Evolutionary conservation across 2,113 vertebrate species (phyloP), one percentile per base, ranked within the genome.

Genomic region (Scytalopus superciliaris): DNA sequence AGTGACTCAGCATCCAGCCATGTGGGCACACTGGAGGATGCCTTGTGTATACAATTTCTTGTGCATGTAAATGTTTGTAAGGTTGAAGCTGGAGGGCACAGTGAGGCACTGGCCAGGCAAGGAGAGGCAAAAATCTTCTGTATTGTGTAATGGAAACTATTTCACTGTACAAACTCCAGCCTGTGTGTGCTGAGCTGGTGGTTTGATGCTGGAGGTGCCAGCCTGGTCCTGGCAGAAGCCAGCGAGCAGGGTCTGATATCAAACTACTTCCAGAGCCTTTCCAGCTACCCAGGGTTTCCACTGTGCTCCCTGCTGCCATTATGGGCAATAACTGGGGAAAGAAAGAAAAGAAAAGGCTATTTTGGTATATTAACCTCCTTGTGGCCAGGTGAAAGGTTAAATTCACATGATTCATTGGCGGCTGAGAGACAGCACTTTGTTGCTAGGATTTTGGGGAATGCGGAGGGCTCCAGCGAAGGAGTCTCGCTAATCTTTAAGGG

Each of bases 401-500:
- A 94, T 96, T 97, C 94, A 93, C 55, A 96, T 93, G 96, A 96
- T 93, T 97, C 96, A 97, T 95, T 88, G 94, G 95, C 84, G 97
- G 94, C 93, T 90, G 93, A 96, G 97, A 97, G 97, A 97, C 97
- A 97, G 97, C 93, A 97, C 95, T 98, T 97, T 97, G 97, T 97
- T 98, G 97, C 96, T 97, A 96, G 96, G 98, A 96, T 96, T 94
- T 97, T 97, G 97, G 98, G 98, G 98, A 99, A 98, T 99, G 98
- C 90, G 80, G 96, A 97, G 94, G 96, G 86, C 96, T 97, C 97
- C 86, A 84, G 93, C 42, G 97, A 97, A 98, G 98, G 98, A 99
- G 99, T 98, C 98, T 97, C 90, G 94, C 97, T 98, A 99, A 98
- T 99, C 98, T 98, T 97, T 97, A 97, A 97, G 96, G 96, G 98